Percentiles rank a stretch among this genome's conserved stretches.
Evolutionary conservation across 1,140 invertebrate genomes (phyloP).

Genomic region (Bombus consobrinus): DNA sequence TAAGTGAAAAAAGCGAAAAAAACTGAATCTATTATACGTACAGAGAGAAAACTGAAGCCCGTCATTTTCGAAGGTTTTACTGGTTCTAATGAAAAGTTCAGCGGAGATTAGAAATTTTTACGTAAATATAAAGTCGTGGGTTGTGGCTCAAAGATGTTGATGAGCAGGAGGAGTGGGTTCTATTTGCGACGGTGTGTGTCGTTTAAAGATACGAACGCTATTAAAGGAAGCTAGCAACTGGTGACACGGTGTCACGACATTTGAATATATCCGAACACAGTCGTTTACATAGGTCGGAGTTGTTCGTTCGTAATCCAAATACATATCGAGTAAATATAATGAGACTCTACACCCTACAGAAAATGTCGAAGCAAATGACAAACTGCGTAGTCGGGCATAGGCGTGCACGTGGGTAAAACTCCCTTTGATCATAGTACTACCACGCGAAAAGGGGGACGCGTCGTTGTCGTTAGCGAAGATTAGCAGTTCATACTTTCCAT

Average conservation of each 20-base stretch:
- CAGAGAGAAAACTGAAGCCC: too few species aligned
- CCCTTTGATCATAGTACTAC: slow-evolving; percentile 11
- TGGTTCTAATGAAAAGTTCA: neutral
- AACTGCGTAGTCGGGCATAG: neutral
- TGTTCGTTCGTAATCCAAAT: neutral
- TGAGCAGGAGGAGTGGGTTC: too few species aligned
- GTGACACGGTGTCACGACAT: neutral
- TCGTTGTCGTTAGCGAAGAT: slow-evolving; percentile 5
- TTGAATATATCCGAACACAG: neutral
- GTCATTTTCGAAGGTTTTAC: neutral
- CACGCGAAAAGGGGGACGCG: slow-evolving; percentile 6
- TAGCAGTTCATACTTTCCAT: neutral
- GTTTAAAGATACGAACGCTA: neutral
- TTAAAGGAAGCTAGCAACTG: too few species aligned
- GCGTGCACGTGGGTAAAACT: neutral
- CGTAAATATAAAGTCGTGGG: neutral
- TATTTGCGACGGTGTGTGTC: neutral
- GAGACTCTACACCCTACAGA: neutral
- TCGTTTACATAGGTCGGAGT: neutral
- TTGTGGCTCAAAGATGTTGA: neutral
- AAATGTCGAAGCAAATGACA: neutral
- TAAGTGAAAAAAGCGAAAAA: neutral
- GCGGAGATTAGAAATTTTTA: neutral
- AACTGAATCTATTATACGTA: too few species aligned
- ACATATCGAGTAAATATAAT: slow-evolving; percentile 17